These are phyloP conservation scores for Diorhabda sublineata DNA, from an alignment of 1,140 invertebrate species.

Conservation along the genomic window DNA sequence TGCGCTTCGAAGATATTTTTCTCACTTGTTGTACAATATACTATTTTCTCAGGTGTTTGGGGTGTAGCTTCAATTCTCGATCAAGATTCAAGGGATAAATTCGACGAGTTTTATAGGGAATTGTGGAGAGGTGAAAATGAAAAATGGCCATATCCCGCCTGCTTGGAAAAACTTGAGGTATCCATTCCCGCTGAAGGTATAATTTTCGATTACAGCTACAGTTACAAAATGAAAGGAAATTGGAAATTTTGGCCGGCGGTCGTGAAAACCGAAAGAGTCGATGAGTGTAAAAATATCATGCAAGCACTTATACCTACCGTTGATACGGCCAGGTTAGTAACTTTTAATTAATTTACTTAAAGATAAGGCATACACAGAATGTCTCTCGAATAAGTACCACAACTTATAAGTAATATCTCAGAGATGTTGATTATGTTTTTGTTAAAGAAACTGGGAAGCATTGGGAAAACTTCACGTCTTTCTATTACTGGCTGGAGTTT, in stretches of 20 bases:
- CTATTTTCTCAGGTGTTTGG: constrained; percentile 53
- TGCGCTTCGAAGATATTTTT: not conserved
- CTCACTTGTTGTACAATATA: not conserved
- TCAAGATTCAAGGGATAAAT: constrained; percentile 65
- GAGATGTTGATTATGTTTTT: no score
- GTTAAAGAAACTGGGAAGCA: no score
- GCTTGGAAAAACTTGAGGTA: constrained; percentile 64
- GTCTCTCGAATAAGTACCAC: no score
- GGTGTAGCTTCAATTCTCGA: constrained; percentile 76
- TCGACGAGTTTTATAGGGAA: constrained; percentile 64
- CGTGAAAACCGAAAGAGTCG: constrained; percentile 53
- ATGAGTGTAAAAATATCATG: constrained; percentile 64
- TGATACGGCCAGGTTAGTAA: constrained; percentile 76
- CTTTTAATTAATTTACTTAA: no score
- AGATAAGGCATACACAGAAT: no score
- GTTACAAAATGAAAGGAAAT: constrained; percentile 61
- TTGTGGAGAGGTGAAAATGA: constrained; percentile 56
- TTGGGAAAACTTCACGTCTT: no score
- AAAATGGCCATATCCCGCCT: constrained; percentile 59
- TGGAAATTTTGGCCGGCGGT: constrained; percentile 75
- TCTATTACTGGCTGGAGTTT: no score
- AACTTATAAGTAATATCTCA: no score
- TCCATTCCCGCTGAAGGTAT: constrained; percentile 69
- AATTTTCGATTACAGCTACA: constrained; percentile 77
- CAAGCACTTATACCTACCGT: constrained; percentile 80